These are phyloP conservation scores for Phylloscopus whistleri DNA, from an alignment of 2,113 vertebrate genomes.

Conservation along the genomic window DNA sequence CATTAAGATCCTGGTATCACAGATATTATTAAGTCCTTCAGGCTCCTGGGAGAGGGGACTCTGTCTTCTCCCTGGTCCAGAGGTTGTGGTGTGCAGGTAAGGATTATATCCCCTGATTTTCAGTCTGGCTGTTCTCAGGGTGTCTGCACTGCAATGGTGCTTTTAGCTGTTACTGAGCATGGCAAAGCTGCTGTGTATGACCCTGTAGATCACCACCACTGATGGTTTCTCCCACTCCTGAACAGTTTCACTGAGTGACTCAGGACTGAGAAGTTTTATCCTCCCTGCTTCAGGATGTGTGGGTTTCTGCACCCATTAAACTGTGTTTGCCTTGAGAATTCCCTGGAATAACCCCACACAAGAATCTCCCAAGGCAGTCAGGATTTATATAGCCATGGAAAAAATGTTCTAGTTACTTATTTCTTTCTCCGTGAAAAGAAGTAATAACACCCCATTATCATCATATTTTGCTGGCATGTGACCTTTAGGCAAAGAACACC, in stretches of 20 bases:
- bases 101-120: not conserved
- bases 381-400: not conserved
- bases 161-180: not conserved
- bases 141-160: not conserved
- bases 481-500: not conserved
- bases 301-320: not conserved
- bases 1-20: not conserved
- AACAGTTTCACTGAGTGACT: not conserved
- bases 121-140: accelerated
- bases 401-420: not conserved
- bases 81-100: not conserved
- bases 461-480: not conserved
- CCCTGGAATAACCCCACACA: not conserved
- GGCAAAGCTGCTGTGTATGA: not conserved
- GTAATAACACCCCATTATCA: not conserved
- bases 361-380: not conserved
- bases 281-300: accelerated
- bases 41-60: not conserved
- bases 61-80: not conserved
- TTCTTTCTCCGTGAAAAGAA: not conserved
- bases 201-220: not conserved
- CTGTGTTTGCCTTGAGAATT: not conserved
- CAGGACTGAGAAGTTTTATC: not conserved
- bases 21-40: not conserved
- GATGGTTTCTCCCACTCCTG: not conserved